phyloP scores from a whole-genome alignment of 2,113 vertebrate genomes.

The Psammodynastes pulverulentus region DNA sequence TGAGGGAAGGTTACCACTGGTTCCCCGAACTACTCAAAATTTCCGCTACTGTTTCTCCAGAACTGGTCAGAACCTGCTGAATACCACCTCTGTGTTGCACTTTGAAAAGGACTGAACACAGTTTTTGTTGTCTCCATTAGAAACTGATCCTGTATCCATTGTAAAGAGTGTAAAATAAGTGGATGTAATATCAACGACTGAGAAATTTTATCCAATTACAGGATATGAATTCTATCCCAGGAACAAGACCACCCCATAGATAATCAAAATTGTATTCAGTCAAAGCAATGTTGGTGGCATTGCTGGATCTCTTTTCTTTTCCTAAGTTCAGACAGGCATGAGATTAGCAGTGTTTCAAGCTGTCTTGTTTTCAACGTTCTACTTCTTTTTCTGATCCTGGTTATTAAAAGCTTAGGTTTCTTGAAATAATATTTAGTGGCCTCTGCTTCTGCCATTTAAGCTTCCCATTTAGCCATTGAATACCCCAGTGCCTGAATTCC shows the following conservation, averaged over 20 bases:
- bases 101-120: accelerated
- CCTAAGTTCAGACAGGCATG: constrained; percentile 39
- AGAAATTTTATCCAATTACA: not conserved
- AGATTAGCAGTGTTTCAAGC: constrained; percentile 65
- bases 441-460: constrained; percentile 22
- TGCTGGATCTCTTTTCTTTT: not conserved
- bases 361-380: constrained; percentile 45
- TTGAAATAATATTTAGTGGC: constrained; percentile 63
- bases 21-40: too few species aligned
- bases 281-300: constrained; percentile 37
- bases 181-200: not conserved
- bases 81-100: too few species aligned
- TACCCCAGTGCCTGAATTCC: constrained; percentile 43
- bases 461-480: constrained; percentile 44
- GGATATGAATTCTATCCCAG: not conserved
- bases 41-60: too few species aligned
- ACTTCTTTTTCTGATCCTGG: constrained; percentile 51
- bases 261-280: constrained; percentile 31
- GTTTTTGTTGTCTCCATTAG: not conserved
- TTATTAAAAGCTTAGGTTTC: constrained; percentile 75
- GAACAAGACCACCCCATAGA: constrained; percentile 28
- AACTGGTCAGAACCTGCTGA: too few species aligned
- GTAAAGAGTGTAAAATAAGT: constrained; percentile 19
- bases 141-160: not conserved
- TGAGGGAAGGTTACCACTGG: too few species aligned